Evolutionary conservation across 2,113 vertebrate genomes (phyloP).

Genomic region (Cebidichthys violaceus): DNA sequence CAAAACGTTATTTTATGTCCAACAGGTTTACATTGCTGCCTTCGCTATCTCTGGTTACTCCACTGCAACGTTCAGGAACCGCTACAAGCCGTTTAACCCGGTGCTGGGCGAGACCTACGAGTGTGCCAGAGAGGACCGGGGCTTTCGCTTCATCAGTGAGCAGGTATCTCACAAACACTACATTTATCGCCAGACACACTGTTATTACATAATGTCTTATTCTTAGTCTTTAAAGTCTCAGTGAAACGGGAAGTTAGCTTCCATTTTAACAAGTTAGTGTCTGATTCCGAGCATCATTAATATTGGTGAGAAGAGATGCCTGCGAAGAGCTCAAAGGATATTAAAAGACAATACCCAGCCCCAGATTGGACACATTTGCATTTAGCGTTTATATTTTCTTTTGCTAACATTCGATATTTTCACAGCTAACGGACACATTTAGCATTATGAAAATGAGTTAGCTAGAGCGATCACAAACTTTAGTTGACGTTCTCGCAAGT

Average conservation of each 20-base stretch:
- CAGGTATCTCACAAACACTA: slow-evolving; percentile 79
- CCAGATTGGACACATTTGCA: not conserved
- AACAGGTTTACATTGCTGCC: slow-evolving; percentile 90
- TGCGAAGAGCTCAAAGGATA: not conserved
- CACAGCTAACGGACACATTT: too few relatives aligned
- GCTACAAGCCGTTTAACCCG: slow-evolving; percentile 95
- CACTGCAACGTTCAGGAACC: slow-evolving; percentile 89
- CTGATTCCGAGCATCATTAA: not conserved
- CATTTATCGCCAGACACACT: not conserved
- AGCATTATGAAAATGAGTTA: not conserved
- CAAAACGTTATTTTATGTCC: not conserved
- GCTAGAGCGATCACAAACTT: too few relatives aligned
- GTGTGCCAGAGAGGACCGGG: slow-evolving; percentile 88
- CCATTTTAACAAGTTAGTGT: not conserved
- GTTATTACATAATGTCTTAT: not conserved
- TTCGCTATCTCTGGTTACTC: slow-evolving; percentile 94
- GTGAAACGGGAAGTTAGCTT: not conserved
- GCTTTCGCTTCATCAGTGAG: slow-evolving; percentile 91
- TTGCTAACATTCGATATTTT: not conserved
- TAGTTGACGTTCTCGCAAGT: too few relatives aligned
- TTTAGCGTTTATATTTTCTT: not conserved
- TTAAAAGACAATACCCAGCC: not conserved
- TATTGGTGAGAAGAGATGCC: too few relatives aligned
- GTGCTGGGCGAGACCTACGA: slow-evolving; percentile 95
- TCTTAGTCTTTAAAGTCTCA: not conserved